Base-by-base conservation (phyloP, 2,888 invertebrate genomes). In the Gonocerus acuteangulatus region DNA sequence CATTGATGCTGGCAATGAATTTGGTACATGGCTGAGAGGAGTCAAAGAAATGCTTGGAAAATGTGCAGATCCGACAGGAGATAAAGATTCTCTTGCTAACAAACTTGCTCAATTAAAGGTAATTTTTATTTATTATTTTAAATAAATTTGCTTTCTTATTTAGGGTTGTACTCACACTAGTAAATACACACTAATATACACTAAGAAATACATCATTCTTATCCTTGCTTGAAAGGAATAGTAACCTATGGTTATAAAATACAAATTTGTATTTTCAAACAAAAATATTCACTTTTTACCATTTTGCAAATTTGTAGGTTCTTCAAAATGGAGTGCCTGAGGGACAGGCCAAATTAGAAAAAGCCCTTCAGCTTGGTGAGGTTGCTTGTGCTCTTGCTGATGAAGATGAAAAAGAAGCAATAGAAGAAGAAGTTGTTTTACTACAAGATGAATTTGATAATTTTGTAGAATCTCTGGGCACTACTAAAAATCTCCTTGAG, bases 21-120 rank as follows among this genome's bases (percentile, higher is more conserved):
- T 95, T 73, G 84, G 89, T 68, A 87, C 89, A 71, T 96, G 95
- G 96, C 82, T 95, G 61, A 81, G 93, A 67, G 83, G 85, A 64
- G 89, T 91, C n/a, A 89, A 90, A 70, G 96, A 95, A 74, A 83
- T 86, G 61, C 77, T 95, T 60, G 87, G 89, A 65, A 93, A 94
- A 73, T 94, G 94, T 72, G 89, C 93, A 0, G 92, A 93, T 73
- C 90, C 93, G 2, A 92, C 89, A 0, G 93, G 93, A 2, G 93
- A 94, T 69, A 91, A 90, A 69, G 93, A 94, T 74, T 86, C 86
- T 11, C 75, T 94, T 60, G 87, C 88, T 27, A 87, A 87, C 69
- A 93, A 93, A 75, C 84, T 90, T 54, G 87, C 88, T 9, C 90
- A 91, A 71, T 75, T 93, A 15, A 92, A 88, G 74, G 72, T 65